These are phyloP conservation scores for Myotis yumanensis DNA, from an alignment of 2,113 vertebrate species.

Conservation along the genomic window DNA sequence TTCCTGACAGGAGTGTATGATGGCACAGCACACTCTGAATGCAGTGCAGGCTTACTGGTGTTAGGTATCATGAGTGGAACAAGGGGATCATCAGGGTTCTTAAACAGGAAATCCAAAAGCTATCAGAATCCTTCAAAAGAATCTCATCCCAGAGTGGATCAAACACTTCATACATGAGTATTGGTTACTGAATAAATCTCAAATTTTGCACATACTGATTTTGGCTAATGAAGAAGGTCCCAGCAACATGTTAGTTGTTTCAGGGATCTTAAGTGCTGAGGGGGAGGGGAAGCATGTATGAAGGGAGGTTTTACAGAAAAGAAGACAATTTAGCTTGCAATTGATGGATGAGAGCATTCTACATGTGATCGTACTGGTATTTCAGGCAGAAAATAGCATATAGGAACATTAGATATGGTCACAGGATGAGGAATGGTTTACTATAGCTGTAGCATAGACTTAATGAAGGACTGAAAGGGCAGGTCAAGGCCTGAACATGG, in stretches of 20 bases:
- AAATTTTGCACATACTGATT: neutral
- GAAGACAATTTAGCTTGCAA: neutral
- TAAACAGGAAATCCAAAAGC: neutral
- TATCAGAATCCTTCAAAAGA: neutral
- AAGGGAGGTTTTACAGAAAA: neutral
- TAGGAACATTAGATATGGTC: neutral
- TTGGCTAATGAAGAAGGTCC: neutral
- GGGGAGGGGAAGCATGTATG: neutral
- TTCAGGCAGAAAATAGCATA: neutral
- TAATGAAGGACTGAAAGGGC: neutral
- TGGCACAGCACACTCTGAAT: neutral
- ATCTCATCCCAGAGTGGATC: neutral
- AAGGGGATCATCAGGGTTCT: neutral
- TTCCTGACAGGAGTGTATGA: slow-evolving; percentile 10
- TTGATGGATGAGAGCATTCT: neutral
- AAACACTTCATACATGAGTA: neutral
- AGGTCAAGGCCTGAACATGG: neutral
- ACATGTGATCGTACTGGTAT: neutral
- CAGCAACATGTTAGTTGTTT: neutral
- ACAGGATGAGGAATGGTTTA: neutral
- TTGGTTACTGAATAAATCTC: neutral
- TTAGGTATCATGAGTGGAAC: neutral
- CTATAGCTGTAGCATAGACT: neutral
- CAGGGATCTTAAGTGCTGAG: neutral
- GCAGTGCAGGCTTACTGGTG: neutral